Evolutionary conservation across 1,140 invertebrate species (phyloP).

Genomic region (Caenorhabditis latens): DNA sequence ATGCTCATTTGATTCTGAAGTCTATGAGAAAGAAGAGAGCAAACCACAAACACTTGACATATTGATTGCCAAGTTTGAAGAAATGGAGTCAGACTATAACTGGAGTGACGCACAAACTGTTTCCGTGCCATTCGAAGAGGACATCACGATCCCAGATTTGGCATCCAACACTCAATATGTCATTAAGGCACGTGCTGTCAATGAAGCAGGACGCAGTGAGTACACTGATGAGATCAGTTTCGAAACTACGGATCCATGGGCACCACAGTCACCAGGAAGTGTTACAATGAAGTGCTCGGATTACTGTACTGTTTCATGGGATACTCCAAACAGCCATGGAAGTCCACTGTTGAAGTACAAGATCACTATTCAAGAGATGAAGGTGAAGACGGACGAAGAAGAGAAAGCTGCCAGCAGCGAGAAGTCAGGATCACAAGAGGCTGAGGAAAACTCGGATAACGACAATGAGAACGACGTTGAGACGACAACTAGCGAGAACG

Average conservation of each 20-base stretch:
- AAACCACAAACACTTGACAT: constrained; percentile 31
- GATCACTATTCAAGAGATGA: constrained; percentile 55
- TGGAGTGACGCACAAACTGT: constrained; percentile 40
- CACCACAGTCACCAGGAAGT: constrained; percentile 29
- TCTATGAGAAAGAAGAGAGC: constrained; percentile 56
- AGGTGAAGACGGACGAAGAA: not conserved
- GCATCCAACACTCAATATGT: constrained; percentile 53
- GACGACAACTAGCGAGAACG: not conserved
- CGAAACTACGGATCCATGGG: constrained; percentile 63
- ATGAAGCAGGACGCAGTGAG: constrained; percentile 62
- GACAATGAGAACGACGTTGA: not conserved
- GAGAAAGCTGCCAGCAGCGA: not conserved
- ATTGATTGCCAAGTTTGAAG: constrained; percentile 55
- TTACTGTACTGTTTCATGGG: constrained; percentile 59
- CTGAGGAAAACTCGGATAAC: not conserved
- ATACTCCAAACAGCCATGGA: constrained; percentile 62
- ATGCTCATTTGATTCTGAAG: constrained; percentile 50
- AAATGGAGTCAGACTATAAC: constrained; percentile 53
- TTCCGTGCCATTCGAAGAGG: constrained; percentile 46
- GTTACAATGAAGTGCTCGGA: constrained; percentile 56
- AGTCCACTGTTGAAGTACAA: constrained; percentile 43
- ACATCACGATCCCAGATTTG: constrained; percentile 53
- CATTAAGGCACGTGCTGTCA: constrained; percentile 57
- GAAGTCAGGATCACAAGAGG: not conserved
- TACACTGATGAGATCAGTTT: constrained; percentile 46